Base-by-base conservation (phyloP, 2,113 vertebrate genomes). In the Silurus glanis region DNA sequence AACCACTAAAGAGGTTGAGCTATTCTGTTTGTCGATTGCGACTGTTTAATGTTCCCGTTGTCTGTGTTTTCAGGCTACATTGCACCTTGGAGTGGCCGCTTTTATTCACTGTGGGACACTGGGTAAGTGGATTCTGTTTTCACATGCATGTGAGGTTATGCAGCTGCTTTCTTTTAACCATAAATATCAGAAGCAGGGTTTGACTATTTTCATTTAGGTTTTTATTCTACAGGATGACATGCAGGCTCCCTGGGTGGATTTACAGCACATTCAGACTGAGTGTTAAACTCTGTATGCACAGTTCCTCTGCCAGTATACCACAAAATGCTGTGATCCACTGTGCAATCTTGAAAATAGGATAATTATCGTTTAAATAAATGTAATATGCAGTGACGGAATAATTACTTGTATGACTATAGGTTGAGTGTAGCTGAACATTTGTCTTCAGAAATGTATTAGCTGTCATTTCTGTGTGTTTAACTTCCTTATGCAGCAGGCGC, bases 21-120 rank as follows among this genome's bases (percentile, higher is more conserved):
- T 58, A 25, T 59, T 85, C 10, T 61, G 64, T 75, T 80, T 78
- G 56, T 85, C n/a, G 56, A 28, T 66, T 69, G 67, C 84, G 62
- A 17, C 25, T 47, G 17, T 79, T 84, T 89, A 81, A 86, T 89
- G 59, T 67, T 72, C 58, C 78, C 17, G 71, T 80, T 80, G 79
- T 86, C 47, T 80, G 81, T 87, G 83, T 75, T 86, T 90, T 83
- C 89, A 99, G 98, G 98, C 89, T 97, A 99, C 93, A 99, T 99
- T 78, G 98, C 97, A 89, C 98, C 98, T 1, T 99, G 98, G 98
- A 99, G 98, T 93, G 97, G 98, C 76, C 97, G 98, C 69, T 99
- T 99, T 95, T 99, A 99, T 89, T 99, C 98, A 17, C 88, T 99
- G 56, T 99, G 98, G 98, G 98, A 99, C 92, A 99, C 98, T 19